These are phyloP conservation scores for Tipula unca DNA, from an alignment of 2,888 invertebrate species.

Conservation along the genomic window DNA sequence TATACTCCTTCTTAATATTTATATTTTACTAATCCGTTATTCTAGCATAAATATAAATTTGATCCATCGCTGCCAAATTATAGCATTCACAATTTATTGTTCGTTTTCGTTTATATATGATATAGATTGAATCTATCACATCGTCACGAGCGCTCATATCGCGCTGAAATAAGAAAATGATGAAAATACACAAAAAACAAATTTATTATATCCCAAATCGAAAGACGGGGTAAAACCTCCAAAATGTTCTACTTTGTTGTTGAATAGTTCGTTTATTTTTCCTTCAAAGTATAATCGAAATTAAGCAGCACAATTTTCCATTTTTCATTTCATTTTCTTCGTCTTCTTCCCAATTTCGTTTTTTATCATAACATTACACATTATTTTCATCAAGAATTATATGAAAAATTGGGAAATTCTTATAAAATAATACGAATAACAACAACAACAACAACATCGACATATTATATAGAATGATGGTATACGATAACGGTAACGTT, in stretches of 20 bases:
- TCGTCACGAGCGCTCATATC: not conserved
- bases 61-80: not conserved
- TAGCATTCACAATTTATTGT: not conserved
- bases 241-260: not conserved
- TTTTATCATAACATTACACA: not conserved
- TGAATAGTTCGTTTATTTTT: not conserved
- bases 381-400: not conserved
- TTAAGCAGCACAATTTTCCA: not conserved
- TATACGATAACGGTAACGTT: not conserved
- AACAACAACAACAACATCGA: not conserved
- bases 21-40: too few species aligned
- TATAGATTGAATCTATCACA: not conserved
- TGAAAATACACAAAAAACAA: not conserved
- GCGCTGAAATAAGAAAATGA: not conserved
- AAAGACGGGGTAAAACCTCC: not conserved
- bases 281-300: not conserved
- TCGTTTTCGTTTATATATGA: not conserved
- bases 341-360: not conserved
- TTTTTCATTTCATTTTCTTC: not conserved
- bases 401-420: slow-evolving; percentile 1
- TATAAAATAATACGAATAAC: not conserved
- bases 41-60: not conserved
- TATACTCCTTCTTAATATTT: too few species aligned
- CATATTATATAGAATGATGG: not conserved
- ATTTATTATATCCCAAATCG: not conserved